Conservation (phyloP, 2,113 vertebrate species). For the Panurus biarmicus region DNA sequence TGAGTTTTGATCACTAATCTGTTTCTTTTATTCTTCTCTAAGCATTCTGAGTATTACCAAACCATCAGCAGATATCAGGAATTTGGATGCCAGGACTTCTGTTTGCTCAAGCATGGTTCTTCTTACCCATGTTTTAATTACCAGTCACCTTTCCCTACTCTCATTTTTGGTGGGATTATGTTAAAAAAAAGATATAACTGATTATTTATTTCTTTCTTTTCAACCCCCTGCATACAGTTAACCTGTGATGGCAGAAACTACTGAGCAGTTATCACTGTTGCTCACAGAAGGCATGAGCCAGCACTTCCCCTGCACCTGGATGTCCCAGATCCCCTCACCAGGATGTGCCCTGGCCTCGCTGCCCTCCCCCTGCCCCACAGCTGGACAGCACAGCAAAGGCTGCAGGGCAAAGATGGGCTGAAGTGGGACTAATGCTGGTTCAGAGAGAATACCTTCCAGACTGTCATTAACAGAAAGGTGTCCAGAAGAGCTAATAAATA, state of each 20-base stretch:
- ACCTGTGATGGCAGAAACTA: background rate
- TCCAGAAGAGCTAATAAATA: background rate
- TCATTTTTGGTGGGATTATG: accelerated
- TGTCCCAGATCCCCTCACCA: accelerated
- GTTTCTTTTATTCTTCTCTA: background rate
- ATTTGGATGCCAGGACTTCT: background rate
- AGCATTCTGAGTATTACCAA: background rate
- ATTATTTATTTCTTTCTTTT: background rate
- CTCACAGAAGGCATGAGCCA: background rate
- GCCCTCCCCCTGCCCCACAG: background rate
- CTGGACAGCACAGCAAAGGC: background rate
- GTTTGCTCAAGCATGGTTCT: background rate
- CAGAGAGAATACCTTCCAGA: background rate
- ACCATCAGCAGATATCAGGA: background rate
- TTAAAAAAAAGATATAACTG: background rate
- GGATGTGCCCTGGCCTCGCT: background rate
- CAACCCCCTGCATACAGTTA: background rate
- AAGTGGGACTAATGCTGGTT: background rate
- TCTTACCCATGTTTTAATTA: background rate
- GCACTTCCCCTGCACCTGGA: background rate
- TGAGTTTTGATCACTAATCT: background rate
- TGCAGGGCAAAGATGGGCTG: background rate
- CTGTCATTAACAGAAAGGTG: background rate
- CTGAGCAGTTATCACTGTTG: background rate
- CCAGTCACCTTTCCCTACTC: background rate